phyloP scores from a whole-genome alignment of 2,797 vertebrate genomes.

The Poecilia wingei region DNA sequence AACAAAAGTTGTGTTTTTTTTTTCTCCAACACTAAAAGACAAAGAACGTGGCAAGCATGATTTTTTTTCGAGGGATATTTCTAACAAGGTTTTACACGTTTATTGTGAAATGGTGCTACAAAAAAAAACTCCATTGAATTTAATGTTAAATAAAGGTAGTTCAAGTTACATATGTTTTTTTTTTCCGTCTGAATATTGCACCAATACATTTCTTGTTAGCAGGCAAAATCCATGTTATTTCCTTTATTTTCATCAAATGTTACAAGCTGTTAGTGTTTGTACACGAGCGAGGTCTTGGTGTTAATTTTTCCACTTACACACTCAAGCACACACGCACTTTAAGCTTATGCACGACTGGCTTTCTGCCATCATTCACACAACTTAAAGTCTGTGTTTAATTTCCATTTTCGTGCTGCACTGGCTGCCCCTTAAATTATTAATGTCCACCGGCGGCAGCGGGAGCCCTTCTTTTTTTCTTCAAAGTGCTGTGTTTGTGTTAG shows the following conservation, averaged over 20 bases:
- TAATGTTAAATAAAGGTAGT: no score
- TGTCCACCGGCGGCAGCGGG: constrained; percentile 46
- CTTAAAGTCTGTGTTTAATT: constrained; percentile 75
- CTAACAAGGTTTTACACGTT: not conserved
- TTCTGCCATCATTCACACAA: constrained; percentile 33
- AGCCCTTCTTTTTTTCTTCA: constrained; percentile 48
- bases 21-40: not conserved
- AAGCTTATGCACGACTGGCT: constrained; percentile 46
- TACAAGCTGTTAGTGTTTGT: constrained; percentile 15
- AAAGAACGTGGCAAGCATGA: not conserved
- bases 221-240: not conserved
- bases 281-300: not conserved
- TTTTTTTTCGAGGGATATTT: not conserved
- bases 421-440: constrained; percentile 74
- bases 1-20: not conserved
- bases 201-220: not conserved
- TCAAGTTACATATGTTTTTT: not conserved
- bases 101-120: not conserved
- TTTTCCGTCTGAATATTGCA: not conserved
- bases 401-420: constrained; percentile 66
- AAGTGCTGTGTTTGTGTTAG: constrained; percentile 49
- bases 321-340: constrained; percentile 1
- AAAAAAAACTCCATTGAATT: no score
- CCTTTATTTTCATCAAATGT: constrained; percentile 34
- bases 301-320: constrained; percentile 19